Conservation (phyloP, 30 jellyfish, hydroid and myxozoan species). For the Aurelia coerulea region DNA sequence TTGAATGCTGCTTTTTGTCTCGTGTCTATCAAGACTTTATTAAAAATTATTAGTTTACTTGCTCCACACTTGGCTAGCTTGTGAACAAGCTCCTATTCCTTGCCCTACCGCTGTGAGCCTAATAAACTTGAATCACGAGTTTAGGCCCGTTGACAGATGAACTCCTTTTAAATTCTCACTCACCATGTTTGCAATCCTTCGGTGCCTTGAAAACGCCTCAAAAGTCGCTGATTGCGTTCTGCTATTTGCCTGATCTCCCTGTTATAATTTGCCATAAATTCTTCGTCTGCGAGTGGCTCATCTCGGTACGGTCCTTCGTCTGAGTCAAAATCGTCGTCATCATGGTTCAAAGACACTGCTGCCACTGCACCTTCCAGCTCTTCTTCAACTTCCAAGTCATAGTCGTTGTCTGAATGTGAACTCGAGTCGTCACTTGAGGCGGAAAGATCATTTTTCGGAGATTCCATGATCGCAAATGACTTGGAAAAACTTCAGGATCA, state of each 20-base stretch:
- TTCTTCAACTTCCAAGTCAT: neutral
- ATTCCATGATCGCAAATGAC: neutral
- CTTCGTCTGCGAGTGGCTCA: slow-evolving; percentile 1
- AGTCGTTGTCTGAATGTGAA: neutral
- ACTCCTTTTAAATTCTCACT: neutral
- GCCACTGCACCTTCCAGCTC: neutral
- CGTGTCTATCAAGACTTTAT: neutral
- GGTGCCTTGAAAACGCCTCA: neutral
- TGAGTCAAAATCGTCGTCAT: neutral
- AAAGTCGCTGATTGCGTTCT: neutral
- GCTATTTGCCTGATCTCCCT: neutral
- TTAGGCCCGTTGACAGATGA: neutral
- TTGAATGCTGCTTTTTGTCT: neutral
- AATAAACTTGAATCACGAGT: neutral
- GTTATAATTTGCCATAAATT: neutral
- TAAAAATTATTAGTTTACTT: too few relatives aligned
- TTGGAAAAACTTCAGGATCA: too few relatives aligned
- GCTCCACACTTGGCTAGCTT: too few relatives aligned
- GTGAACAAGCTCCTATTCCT: too few relatives aligned
- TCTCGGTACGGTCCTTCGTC: neutral
- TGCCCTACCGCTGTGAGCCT: neutral
- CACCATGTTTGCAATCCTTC: neutral
- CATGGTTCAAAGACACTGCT: neutral
- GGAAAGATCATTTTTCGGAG: neutral
- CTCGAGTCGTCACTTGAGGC: neutral